Percentiles rank a stretch among this genome's conserved stretches.
phyloP scores from a whole-genome alignment of 1,140 invertebrate genomes.

The Phocides pigmalion region DNA sequence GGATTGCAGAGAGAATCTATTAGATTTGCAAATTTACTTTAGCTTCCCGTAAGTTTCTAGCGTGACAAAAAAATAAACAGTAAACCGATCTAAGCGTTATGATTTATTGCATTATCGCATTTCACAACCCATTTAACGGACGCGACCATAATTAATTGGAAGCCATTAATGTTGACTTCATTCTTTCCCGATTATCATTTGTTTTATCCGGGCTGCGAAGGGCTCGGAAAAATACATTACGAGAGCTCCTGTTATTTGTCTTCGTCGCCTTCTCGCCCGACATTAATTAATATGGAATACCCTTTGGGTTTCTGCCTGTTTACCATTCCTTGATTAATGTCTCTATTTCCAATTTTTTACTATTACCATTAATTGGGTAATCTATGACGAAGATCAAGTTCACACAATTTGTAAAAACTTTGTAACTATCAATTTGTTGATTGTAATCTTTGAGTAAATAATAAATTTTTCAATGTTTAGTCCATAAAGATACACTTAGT shows the following conservation, averaged over 20 bases:
- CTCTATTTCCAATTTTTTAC: conserved; percentile 64
- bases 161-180: conserved; percentile 79
- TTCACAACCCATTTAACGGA: conserved; percentile 49
- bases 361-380: conserved; percentile 15
- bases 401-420: not conserved
- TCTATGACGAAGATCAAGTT: not conserved
- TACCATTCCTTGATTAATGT: conserved; percentile 76
- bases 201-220: conserved; percentile 68
- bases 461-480: too few species aligned
- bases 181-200: conserved; percentile 82
- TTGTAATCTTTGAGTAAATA: too few species aligned
- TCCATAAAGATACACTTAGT: too few species aligned
- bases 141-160: conserved; percentile 70
- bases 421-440: too few species aligned
- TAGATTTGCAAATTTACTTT: too few species aligned
- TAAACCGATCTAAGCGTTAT: conserved; percentile 25
- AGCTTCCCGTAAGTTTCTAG: too few species aligned
- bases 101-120: conserved; percentile 47
- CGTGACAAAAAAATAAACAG: not conserved
- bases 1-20: too few species aligned
- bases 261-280: conserved; percentile 73
- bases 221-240: conserved; percentile 81
- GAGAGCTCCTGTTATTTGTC: conserved; percentile 72
- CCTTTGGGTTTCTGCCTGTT: conserved; percentile 72
- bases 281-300: conserved; percentile 83